phyloP scores from a whole-genome alignment of 37 sponge, comb jelly and placozoan genomes.

The Oopsacas minuta region DNA sequence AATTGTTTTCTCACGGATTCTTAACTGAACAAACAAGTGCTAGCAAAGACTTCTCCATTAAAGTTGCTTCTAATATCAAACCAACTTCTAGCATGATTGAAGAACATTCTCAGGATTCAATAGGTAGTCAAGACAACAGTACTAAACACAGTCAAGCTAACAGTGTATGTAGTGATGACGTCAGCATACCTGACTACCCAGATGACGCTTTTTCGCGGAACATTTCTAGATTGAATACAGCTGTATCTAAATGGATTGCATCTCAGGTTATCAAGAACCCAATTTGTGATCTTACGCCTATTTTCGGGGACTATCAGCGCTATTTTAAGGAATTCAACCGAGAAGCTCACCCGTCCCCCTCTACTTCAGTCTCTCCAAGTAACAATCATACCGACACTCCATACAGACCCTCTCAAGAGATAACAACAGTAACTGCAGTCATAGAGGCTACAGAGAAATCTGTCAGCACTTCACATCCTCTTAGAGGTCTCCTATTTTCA shows the following conservation, averaged over 20 bases:
- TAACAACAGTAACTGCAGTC: background rate
- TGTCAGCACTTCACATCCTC: background rate
- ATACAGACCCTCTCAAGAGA: background rate
- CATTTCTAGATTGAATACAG: background rate
- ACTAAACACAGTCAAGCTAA: background rate
- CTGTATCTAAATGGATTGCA: conserved; percentile 3
- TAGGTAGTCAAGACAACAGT: background rate
- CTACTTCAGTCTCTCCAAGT: background rate
- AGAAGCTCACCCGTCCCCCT: background rate
- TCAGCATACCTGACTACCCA: background rate
- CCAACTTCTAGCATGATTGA: background rate
- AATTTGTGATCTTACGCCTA: conserved; percentile 5
- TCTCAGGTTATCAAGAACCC: background rate
- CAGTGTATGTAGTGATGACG: conserved; percentile 15
- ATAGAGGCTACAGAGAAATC: background rate
- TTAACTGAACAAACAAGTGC: background rate
- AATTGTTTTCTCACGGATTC: background rate
- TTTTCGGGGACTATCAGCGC: background rate
- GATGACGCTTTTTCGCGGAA: conserved; percentile 6
- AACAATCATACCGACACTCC: background rate
- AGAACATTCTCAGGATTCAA: background rate
- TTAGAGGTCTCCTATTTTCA: background rate
- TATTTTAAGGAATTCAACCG: conserved; percentile 9
- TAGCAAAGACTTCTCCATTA: background rate
- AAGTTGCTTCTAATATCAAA: background rate